These are phyloP conservation scores for Anniella stebbinsi DNA, from an alignment of 2,797 vertebrate genomes.

Conservation along the genomic window DNA sequence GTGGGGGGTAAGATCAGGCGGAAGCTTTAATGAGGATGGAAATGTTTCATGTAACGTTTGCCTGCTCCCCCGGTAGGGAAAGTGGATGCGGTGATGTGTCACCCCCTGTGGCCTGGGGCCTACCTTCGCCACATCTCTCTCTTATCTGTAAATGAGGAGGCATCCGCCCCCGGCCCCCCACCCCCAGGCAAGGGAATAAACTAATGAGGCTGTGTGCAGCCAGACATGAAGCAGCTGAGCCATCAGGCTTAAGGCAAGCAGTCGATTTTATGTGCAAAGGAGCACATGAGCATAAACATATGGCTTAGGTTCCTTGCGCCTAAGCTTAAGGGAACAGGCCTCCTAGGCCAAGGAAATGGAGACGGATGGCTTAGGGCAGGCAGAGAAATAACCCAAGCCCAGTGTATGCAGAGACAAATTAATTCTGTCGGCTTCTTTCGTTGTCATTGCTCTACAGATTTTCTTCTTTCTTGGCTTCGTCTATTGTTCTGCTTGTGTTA, in stretches of 20 bases:
- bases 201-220: slow-evolving; percentile 37
- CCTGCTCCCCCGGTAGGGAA: no score
- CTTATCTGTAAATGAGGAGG: neutral
- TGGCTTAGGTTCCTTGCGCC: fast-evolving
- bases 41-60: neutral
- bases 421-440: neutral
- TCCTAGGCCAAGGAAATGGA: neutral
- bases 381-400: no score
- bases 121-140: no score
- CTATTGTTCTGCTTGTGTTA: neutral
- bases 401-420: neutral
- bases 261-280: neutral
- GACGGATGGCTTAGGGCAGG: fast-evolving
- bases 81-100: neutral
- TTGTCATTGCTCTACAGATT: neutral
- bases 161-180: no score
- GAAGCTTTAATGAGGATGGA: slow-evolving; percentile 4
- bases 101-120: neutral
- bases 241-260: neutral
- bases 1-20: neutral
- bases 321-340: neutral
- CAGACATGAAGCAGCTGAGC: slow-evolving; percentile 12
- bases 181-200: slow-evolving; percentile 18
- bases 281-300: neutral
- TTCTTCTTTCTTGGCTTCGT: neutral